Evolutionary conservation across 2,888 invertebrate species (phyloP).

Genomic region (Atethmia centrago): DNA sequence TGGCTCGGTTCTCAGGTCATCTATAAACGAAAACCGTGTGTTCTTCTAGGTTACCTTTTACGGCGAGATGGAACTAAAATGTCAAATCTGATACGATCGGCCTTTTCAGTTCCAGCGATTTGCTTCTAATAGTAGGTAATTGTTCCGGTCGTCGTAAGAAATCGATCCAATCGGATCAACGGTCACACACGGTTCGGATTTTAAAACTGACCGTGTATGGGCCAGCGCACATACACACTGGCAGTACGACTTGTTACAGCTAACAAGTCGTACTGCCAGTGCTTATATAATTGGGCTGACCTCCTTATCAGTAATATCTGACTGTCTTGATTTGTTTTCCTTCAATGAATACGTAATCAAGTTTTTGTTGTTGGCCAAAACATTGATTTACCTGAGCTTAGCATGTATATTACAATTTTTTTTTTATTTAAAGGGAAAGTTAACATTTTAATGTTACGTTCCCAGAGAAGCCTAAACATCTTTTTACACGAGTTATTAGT

Average conservation of each 20-base stretch:
- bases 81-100: not conserved
- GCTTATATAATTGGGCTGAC: not conserved
- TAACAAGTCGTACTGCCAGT: not conserved
- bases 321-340: conserved; percentile 29
- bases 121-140: not conserved
- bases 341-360: conserved; percentile 38
- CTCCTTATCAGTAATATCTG: conserved; percentile 19
- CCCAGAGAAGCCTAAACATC: conserved; percentile 2
- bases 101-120: not conserved
- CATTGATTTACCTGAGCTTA: conserved; percentile 19
- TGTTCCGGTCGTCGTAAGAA: not conserved
- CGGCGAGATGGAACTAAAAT: not conserved
- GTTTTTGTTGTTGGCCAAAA: conserved; percentile 18
- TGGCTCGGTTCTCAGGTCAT: not conserved
- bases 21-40: not conserved
- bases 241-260: no score
- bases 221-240: no score
- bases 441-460: conserved; percentile 8
- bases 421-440: no score
- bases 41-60: not conserved
- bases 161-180: conserved; percentile 9
- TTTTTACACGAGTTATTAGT: conserved; percentile 28
- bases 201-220: not conserved
- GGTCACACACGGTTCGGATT: not conserved
- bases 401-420: not conserved